phyloP scores from a whole-genome alignment of 2,113 vertebrate species.

The Anhinga anhinga region DNA sequence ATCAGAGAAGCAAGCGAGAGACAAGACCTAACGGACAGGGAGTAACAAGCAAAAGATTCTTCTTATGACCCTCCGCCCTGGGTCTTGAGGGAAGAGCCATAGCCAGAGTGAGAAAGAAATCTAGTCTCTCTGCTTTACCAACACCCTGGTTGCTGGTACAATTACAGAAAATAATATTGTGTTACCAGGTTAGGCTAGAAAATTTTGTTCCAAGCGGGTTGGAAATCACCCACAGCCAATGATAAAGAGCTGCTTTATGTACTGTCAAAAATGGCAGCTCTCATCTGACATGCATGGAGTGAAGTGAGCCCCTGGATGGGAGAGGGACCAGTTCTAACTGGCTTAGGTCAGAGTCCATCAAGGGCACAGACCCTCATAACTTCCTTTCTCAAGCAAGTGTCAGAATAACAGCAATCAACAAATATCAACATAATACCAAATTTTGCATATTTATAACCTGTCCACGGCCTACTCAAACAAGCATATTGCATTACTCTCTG shows the following conservation, averaged over 20 bases:
- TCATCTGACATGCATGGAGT: background rate
- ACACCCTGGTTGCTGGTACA: background rate
- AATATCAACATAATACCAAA: constrained; percentile 33
- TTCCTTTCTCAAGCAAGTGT: background rate
- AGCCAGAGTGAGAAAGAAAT: background rate
- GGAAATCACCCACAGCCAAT: background rate
- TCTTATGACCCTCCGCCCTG: background rate
- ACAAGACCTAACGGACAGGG: background rate
- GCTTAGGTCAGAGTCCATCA: background rate
- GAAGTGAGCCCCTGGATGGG: background rate
- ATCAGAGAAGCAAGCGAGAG: background rate
- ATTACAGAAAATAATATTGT: background rate
- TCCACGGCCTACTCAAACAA: background rate
- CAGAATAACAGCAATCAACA: background rate
- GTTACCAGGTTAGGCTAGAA: background rate
- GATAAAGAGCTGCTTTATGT: background rate
- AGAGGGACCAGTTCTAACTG: background rate
- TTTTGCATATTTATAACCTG: constrained; percentile 19
- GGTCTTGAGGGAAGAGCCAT: background rate
- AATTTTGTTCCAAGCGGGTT: background rate
- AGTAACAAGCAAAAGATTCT: background rate
- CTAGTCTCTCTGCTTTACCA: background rate
- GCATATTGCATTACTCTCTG: background rate
- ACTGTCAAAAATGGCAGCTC: background rate
- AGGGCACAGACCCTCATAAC: background rate